Percentiles rank a stretch among this genome's conserved stretches.
Conservation (phyloP, 1,140 invertebrate species). For the Carposina sasakii region DNA sequence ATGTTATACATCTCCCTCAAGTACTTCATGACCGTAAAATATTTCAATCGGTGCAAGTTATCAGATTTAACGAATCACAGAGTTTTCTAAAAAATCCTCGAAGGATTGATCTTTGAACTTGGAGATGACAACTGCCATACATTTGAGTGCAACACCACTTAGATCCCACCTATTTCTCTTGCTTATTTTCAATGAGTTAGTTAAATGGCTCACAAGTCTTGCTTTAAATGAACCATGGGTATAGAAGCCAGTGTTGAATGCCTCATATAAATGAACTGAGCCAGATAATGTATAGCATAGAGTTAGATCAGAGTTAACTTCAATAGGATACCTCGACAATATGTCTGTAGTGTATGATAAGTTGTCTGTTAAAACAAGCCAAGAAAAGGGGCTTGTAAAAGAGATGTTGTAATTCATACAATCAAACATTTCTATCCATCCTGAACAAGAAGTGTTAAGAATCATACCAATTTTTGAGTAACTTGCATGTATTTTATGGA, state of each 20-base stretch:
- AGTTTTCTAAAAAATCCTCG: conserved; percentile 70
- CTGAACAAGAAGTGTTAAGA: conserved; percentile 35
- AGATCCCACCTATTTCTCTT: conserved; percentile 29
- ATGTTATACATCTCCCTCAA: conserved; percentile 77
- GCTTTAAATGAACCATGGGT: conserved; percentile 34
- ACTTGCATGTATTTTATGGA: not conserved
- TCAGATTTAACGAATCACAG: conserved; percentile 72
- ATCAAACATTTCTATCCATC: conserved; percentile 29
- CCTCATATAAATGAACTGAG: conserved; percentile 31
- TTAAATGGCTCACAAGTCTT: conserved; percentile 29
- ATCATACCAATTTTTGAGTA: conserved; percentile 34
- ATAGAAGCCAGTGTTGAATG: conserved; percentile 42
- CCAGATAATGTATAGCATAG: conserved; percentile 21
- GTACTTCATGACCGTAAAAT: conserved; percentile 69
- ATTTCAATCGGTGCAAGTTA: conserved; percentile 77
- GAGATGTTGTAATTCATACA: conserved; percentile 5
- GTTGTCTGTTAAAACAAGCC: conserved; percentile 35
- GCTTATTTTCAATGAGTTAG: conserved; percentile 26
- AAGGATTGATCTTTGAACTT: conserved; percentile 67
- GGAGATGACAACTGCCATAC: conserved; percentile 62
- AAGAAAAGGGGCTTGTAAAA: conserved; percentile 22
- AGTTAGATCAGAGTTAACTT: conserved; percentile 43
- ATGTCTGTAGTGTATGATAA: conserved; percentile 15
- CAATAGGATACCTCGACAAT: conserved; percentile 34
- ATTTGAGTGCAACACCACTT: conserved; percentile 46